Evolutionary conservation across 2,113 vertebrate genomes (phyloP).

Genomic region (Mesembrinibis cayennensis): DNA sequence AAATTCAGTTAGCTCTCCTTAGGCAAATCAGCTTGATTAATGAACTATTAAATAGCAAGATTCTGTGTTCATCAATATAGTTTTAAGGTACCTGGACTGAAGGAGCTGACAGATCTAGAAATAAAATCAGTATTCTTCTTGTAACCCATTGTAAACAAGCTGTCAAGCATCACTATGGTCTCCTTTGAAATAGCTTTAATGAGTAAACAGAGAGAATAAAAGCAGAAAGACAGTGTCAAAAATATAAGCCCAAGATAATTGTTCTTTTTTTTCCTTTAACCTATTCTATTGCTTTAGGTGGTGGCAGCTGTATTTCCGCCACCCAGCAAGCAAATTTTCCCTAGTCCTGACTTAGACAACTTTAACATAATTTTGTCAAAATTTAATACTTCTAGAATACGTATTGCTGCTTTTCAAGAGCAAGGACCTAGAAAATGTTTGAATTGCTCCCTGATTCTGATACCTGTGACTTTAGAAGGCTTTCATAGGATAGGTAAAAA

Average conservation of each 20-base stretch:
- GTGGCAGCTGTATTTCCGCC: neutral
- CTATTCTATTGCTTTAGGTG: neutral
- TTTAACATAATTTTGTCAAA: neutral
- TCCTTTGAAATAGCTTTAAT: constrained; percentile 43
- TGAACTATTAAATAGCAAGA: neutral
- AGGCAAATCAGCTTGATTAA: neutral
- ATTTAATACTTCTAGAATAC: neutral
- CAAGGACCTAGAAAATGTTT: neutral
- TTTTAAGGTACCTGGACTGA: constrained; percentile 21
- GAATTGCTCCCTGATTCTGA: neutral
- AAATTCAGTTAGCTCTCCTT: neutral
- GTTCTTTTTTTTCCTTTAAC: neutral
- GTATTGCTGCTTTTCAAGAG: neutral
- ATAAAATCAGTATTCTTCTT: constrained; percentile 23
- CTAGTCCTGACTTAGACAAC: neutral
- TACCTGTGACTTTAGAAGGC: neutral
- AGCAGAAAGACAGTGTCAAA: constrained; percentile 3
- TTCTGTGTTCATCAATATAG: neutral
- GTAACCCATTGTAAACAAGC: constrained; percentile 26
- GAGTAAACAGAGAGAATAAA: constrained; percentile 32
- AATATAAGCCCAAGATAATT: neutral
- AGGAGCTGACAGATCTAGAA: constrained; percentile 20
- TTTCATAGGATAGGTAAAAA: neutral
- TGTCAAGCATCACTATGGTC: neutral
- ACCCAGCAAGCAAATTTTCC: neutral